phyloP scores from a whole-genome alignment of 2,113 vertebrate species.

The Callithrix jacchus region DNA sequence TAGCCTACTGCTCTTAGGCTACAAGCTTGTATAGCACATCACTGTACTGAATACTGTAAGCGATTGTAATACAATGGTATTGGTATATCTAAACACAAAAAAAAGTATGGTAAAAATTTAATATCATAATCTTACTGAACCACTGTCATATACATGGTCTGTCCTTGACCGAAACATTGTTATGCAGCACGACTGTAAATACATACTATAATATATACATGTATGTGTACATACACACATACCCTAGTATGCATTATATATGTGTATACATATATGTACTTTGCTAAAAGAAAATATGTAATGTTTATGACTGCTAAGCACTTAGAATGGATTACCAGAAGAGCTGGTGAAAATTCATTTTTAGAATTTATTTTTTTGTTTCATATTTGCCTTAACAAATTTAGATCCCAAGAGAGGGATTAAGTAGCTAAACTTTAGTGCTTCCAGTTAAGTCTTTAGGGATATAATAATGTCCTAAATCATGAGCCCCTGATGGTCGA shows the following conservation, averaged over 20 bases:
- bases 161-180: neutral
- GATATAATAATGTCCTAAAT: neutral
- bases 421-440: neutral
- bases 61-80: neutral
- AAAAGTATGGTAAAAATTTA: neutral
- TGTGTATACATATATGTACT: neutral
- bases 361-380: constrained; percentile 5
- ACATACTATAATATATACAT: neutral
- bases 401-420: neutral
- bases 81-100: neutral
- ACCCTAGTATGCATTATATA: neutral
- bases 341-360: neutral
- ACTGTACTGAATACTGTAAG: neutral
- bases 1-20: neutral
- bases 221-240: neutral
- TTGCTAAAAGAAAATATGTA: neutral
- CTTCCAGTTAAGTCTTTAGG: constrained; percentile 14
- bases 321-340: neutral
- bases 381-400: neutral
- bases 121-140: neutral
- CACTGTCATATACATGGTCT: neutral
- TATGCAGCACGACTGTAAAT: neutral
- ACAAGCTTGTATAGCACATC: neutral
- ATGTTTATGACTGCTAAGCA: neutral
- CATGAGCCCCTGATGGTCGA: neutral